Evolutionary conservation across 2,888 invertebrate genomes (phyloP).

Genomic region (Sceliomorpha sp.): DNA sequence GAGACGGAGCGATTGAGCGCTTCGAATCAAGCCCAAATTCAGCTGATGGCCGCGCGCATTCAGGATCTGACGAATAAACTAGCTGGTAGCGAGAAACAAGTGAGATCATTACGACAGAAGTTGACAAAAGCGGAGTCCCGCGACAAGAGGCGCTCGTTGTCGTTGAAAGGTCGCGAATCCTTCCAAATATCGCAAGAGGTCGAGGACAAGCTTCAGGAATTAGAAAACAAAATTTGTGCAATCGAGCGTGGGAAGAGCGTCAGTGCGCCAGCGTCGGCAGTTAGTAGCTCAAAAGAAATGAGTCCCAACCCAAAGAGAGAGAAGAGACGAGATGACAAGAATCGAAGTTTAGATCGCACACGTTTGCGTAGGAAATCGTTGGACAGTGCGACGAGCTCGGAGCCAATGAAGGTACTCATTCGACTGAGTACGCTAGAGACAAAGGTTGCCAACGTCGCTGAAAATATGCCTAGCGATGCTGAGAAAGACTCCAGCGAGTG

Average conservation of each 20-base stretch:
- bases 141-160: constrained; percentile 90
- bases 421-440: constrained; percentile 89
- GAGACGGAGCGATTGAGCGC: constrained; percentile 86
- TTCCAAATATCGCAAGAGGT: constrained; percentile 90
- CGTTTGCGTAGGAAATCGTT: constrained; percentile 87
- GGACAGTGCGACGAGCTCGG: constrained; percentile 89
- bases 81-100: constrained; percentile 90
- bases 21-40: constrained; percentile 87
- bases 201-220: constrained; percentile 90
- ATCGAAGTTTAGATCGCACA: constrained; percentile 71
- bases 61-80: constrained; percentile 92
- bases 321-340: constrained; percentile 63
- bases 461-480: constrained; percentile 66
- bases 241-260: constrained; percentile 82
- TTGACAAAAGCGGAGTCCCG: constrained; percentile 88
- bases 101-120: constrained; percentile 89
- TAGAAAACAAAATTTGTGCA: constrained; percentile 88
- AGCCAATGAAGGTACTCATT: constrained; percentile 90
- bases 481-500: constrained; percentile 76
- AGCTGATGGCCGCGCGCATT: constrained; percentile 90
- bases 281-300: constrained; percentile 82
- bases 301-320: constrained; percentile 82
- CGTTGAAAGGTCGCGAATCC: constrained; percentile 91
- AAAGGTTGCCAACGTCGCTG: constrained; percentile 84
- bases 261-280: constrained; percentile 80